Base-by-base conservation (phyloP, 2,888 invertebrate species). In the Cyclophora punctaria region DNA sequence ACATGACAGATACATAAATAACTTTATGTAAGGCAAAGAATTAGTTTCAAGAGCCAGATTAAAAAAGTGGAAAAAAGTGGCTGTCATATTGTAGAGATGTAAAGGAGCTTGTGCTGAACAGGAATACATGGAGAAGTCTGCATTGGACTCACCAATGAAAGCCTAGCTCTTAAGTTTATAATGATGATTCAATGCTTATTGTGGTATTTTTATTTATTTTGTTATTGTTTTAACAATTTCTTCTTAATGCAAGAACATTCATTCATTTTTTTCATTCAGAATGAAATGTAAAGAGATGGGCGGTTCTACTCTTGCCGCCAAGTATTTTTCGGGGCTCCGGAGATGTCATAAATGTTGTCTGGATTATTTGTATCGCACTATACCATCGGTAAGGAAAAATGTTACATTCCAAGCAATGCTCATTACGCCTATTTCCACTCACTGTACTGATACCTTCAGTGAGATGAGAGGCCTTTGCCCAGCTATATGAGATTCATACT, bases 301-400 rank as follows among this genome's bases (percentile, higher is more conserved):
- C 3, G 71, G 72, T 56, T 71, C 66, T 57, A 77, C 76, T 7
- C 69, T 86, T 43, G 84, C 84, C 3, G 65, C 71, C 3, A 80
- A 79, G 56, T 69, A 78, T 41, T 86, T 86, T 64, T 81, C 83
- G 3, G 45, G 63, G 0, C 64, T 72, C 60, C 59, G 63, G 7
- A 72, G 83, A 61, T 88, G 88, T 58, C 67, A 76, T 4, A 67
- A 65, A 45, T 88, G 87, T 57, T 80, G 76, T 50, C 58, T 78
- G 47, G 80, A 83, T 56, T 85, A 84, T 84, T 69, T 56, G 6
- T 73, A 62, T 42, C 61, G 67, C 40, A 69, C 73, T 33, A 57
- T 67, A 42, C 62, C 67, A 4, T 78, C 73, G 59, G 86, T 86
- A 71, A 63, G 61, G 48, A 37, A 35, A 46, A n/a, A 5, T 35